A percentile compares a stretch with the other conserved stretches of the same genome.
Conservation (phyloP, 2,113 vertebrate genomes). For the Ursus arctos region DNA sequence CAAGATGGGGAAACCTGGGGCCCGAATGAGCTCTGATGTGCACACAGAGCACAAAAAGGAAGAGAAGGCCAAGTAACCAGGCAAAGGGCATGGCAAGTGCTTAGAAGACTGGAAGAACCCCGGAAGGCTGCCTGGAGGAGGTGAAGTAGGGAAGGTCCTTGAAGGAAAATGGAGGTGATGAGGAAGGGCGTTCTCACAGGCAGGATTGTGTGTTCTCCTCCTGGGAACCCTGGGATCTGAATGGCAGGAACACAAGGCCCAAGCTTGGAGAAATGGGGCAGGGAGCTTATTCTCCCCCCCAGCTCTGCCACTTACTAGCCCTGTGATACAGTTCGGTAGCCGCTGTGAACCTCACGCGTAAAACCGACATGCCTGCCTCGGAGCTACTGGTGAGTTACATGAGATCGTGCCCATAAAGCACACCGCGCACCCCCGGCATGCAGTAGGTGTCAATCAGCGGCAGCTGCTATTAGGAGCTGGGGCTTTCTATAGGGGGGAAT, state of each 20-base stretch:
- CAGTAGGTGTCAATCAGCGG: neutral
- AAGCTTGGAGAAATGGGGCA: neutral
- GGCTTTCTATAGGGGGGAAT: neutral
- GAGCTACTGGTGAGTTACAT: neutral
- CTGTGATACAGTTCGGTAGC: neutral
- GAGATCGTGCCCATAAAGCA: neutral
- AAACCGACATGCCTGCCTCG: neutral
- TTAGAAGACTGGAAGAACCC: neutral
- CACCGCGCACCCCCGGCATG: neutral
- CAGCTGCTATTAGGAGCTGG: neutral
- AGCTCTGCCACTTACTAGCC: neutral
- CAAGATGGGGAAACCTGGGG: neutral
- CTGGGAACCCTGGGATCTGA: conserved; percentile 34
- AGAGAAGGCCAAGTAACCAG: neutral
- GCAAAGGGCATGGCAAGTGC: neutral
- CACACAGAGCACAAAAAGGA: neutral
- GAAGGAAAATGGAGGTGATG: neutral
- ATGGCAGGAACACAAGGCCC: neutral
- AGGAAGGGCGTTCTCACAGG: neutral
- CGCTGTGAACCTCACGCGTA: neutral
- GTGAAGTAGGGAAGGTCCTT: neutral
- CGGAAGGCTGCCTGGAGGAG: conserved; percentile 68
- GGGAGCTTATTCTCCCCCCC: neutral
- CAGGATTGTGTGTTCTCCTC: neutral
- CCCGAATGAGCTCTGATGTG: neutral